Evolutionary conservation across 2,113 vertebrate genomes (phyloP).

Genomic region (Dromiciops gliroides): DNA sequence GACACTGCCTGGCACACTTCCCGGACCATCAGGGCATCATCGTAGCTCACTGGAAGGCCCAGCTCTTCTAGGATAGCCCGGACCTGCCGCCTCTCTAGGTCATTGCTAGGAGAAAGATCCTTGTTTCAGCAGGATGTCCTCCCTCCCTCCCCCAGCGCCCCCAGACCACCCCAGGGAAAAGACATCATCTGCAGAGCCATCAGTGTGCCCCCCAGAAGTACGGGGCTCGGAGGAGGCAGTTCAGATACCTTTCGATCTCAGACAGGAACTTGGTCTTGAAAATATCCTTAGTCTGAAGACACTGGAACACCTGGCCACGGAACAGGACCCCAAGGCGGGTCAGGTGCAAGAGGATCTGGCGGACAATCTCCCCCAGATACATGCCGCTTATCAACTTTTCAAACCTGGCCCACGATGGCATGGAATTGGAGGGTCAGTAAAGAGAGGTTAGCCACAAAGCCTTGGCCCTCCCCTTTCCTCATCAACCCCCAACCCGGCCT

Average conservation of each 20-base stretch:
- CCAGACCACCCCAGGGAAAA: background rate
- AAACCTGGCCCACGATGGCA: slow-evolving; percentile 75
- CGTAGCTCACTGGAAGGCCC: slow-evolving; percentile 75
- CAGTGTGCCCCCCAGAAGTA: background rate
- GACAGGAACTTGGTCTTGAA: slow-evolving; percentile 87
- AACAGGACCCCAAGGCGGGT: slow-evolving; percentile 79
- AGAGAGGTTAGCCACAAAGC: background rate
- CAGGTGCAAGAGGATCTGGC: slow-evolving; percentile 82
- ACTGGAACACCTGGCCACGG: slow-evolving; percentile 61
- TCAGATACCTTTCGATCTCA: slow-evolving; percentile 80
- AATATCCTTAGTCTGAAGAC: slow-evolving; percentile 80
- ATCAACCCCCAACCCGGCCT: background rate
- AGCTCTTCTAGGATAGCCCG: slow-evolving; percentile 77
- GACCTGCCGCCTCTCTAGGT: slow-evolving; percentile 79
- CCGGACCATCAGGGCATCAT: slow-evolving; percentile 81
- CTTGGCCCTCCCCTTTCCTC: background rate
- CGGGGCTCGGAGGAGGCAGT: background rate
- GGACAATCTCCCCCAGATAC: slow-evolving; percentile 87
- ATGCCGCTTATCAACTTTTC: slow-evolving; percentile 89
- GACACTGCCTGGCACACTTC: slow-evolving; percentile 85
- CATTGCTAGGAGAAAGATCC: slow-evolving; percentile 72
- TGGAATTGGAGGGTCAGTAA: background rate
- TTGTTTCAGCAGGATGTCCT: background rate
- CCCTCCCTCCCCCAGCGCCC: background rate
- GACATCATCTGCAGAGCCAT: background rate